Conservation (phyloP, 2,113 vertebrate species). For the Hippolais icterina region DNA sequence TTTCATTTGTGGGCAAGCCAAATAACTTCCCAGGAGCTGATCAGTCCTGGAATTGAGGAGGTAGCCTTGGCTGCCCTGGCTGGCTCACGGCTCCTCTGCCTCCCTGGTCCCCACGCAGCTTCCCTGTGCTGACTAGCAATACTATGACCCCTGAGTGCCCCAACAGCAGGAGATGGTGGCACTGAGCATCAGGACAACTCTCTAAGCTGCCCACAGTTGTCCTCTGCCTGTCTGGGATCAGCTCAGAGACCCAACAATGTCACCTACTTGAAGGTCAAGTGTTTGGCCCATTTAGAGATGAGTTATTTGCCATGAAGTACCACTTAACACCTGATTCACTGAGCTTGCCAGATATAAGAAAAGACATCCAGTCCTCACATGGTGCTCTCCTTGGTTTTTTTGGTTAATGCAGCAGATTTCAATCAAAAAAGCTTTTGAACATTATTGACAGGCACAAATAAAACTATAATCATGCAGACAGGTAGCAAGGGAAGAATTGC, state of each 20-base stretch:
- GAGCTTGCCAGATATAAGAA: not conserved
- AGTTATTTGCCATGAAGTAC: not conserved
- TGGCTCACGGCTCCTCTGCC: not conserved
- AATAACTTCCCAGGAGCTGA: not conserved
- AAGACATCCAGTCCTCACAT: not conserved
- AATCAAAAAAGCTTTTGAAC: not conserved
- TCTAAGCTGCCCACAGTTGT: not conserved
- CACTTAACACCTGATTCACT: not conserved
- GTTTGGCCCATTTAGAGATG: not conserved
- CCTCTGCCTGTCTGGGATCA: not conserved
- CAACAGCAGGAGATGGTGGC: not conserved
- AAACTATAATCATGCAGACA: not conserved
- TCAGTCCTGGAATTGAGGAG: not conserved
- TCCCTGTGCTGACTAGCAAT: rapidly evolving
- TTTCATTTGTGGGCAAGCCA: not conserved
- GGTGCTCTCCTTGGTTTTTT: not conserved
- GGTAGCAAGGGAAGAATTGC: not conserved
- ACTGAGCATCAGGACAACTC: not conserved
- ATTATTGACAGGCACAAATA: not conserved
- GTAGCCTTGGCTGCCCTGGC: not conserved
- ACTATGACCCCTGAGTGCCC: not conserved
- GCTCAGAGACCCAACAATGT: not conserved
- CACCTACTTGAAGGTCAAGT: not conserved
- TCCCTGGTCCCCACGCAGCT: not conserved
- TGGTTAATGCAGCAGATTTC: not conserved